A percentile compares a stretch with the other conserved stretches of the same genome.
Evolutionary conservation across 1,140 invertebrate species (phyloP).

Genomic region (Cydia amplana): DNA sequence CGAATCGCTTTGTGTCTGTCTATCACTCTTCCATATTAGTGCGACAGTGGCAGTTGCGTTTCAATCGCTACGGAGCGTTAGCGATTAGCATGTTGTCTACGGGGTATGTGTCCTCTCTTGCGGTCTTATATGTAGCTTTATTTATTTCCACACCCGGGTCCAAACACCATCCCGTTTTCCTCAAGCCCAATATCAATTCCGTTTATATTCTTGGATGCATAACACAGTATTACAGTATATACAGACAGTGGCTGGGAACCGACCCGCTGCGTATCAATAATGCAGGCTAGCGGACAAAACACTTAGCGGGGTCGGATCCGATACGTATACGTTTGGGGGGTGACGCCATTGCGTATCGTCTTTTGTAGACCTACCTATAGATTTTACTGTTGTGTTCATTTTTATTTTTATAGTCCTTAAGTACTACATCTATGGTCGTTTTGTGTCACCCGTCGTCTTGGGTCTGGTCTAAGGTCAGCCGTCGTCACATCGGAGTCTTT

Average conservation of each 20-base stretch:
- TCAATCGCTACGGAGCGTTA: too few relatives aligned
- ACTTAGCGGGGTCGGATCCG: constrained; percentile 32
- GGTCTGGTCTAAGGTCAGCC: too few relatives aligned
- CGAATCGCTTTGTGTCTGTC: too few relatives aligned
- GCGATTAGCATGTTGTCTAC: too few relatives aligned
- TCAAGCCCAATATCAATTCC: constrained; percentile 19
- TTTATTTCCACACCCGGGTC: not conserved
- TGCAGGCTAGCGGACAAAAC: constrained; percentile 36
- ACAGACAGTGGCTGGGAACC: constrained; percentile 19
- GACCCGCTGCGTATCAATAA: constrained; percentile 34
- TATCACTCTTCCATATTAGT: too few relatives aligned
- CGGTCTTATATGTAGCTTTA: too few relatives aligned
- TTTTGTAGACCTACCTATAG: not conserved
- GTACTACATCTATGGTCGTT: too few relatives aligned
- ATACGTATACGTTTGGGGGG: constrained; percentile 14
- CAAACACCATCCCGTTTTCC: not conserved
- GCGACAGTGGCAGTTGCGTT: too few relatives aligned
- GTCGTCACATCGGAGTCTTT: too few relatives aligned
- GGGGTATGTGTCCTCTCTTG: not conserved
- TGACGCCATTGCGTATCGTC: not conserved
- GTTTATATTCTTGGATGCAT: constrained; percentile 37
- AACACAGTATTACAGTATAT: constrained; percentile 13
- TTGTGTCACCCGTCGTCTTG: too few relatives aligned
- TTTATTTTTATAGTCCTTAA: too few relatives aligned
- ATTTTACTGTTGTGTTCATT: not conserved